These are phyloP conservation scores for Boulengeromyrus knoepffleri DNA, from an alignment of 2,113 vertebrate species.

Conservation along the genomic window DNA sequence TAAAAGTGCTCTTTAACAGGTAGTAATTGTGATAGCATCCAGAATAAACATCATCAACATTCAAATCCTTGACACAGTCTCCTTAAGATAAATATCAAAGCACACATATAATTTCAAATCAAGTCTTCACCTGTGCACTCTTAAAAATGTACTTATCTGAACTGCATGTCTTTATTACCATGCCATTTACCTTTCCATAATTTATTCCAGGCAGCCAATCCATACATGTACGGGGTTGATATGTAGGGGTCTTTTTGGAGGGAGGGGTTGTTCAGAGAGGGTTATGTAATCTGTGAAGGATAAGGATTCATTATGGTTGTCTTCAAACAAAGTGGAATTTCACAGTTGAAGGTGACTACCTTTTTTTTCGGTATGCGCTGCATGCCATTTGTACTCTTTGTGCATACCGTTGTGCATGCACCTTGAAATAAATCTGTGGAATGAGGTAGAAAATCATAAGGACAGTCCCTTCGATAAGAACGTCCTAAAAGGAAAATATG, in stretches of 20 bases:
- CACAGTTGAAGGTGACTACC: background rate
- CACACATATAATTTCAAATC: background rate
- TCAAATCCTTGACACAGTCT: background rate
- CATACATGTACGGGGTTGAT: background rate
- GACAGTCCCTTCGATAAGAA: background rate
- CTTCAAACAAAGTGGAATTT: background rate
- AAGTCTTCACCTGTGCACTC: background rate
- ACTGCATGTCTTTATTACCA: background rate
- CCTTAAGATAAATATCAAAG: background rate
- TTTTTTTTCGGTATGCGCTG: background rate
- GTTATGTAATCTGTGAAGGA: background rate
- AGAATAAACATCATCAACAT: background rate
- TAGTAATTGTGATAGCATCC: background rate
- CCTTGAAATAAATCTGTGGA: constrained; percentile 3
- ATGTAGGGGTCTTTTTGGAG: background rate
- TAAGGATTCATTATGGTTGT: background rate
- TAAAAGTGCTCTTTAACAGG: background rate
- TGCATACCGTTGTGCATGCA: no score
- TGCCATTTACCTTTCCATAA: background rate
- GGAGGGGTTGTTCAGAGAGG: background rate
- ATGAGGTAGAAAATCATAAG: background rate
- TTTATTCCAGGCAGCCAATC: background rate
- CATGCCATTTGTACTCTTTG: background rate
- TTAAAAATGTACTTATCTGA: background rate
- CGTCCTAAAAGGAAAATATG: background rate